These are phyloP conservation scores for Folsomia manolachei DNA, from an alignment of 2,888 invertebrate species.

Conservation along the genomic window DNA sequence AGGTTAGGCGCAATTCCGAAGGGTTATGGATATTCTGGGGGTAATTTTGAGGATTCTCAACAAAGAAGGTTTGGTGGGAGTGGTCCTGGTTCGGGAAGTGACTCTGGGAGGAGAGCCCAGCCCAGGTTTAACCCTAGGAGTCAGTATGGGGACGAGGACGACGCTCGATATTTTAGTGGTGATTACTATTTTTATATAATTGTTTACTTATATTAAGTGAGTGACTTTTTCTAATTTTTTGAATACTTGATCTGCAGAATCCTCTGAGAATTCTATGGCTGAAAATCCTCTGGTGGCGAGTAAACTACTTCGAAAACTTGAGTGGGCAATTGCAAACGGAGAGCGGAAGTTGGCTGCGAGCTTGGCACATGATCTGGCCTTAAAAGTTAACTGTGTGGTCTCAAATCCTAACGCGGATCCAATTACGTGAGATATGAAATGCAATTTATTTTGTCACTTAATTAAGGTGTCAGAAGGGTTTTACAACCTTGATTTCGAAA, in stretches of 20 bases:
- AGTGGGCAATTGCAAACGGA: slow-evolving; percentile 73
- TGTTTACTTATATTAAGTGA: background rate
- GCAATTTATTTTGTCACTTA: slow-evolving; percentile 3
- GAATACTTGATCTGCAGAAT: background rate
- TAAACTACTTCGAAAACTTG: slow-evolving; percentile 67
- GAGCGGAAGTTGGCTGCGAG: slow-evolving; percentile 72
- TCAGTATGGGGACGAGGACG: background rate
- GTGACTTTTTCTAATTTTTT: background rate
- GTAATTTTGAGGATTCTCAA: background rate
- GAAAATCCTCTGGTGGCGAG: slow-evolving; percentile 61
- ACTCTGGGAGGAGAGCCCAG: background rate
- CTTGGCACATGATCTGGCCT: slow-evolving; percentile 71
- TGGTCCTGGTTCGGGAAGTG: no score
- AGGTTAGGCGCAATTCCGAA: slow-evolving; percentile 48
- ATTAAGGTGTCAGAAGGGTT: no score
- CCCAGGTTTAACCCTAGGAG: background rate
- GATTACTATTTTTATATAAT: background rate
- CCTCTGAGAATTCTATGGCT: background rate
- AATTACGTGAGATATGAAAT: slow-evolving; percentile 50
- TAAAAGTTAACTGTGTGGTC: slow-evolving; percentile 73
- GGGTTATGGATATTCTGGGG: slow-evolving; percentile 15
- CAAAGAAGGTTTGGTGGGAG: background rate
- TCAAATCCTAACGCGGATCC: slow-evolving; percentile 53
- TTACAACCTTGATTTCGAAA: slow-evolving; percentile 4
- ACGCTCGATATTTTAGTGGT: slow-evolving; percentile 4